phyloP scores from a whole-genome alignment of 2,113 vertebrate species.

The Arizona elegans region DNA sequence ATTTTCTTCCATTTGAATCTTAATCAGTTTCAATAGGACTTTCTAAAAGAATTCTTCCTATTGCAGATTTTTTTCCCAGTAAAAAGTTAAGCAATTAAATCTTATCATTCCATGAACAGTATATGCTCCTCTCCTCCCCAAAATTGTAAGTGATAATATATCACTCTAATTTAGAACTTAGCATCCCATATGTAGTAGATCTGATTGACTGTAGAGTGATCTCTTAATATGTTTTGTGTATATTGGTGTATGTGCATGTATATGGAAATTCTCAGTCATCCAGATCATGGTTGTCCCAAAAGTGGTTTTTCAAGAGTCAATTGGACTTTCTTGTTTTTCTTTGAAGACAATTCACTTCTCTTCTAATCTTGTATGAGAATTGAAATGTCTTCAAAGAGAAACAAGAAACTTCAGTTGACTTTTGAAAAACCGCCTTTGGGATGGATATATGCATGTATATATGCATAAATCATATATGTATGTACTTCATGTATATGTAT shows the following conservation, averaged over 20 bases:
- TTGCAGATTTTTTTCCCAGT: neutral
- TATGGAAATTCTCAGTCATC: neutral
- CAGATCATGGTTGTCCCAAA: no score
- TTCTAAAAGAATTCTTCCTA: neutral
- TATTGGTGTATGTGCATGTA: neutral
- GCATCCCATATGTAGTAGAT: neutral
- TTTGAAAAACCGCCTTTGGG: no score
- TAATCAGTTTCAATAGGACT: slow-evolving; percentile 33
- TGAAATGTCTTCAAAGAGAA: no score
- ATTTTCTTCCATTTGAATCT: slow-evolving; percentile 46
- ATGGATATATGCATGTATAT: no score
- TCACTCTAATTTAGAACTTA: neutral
- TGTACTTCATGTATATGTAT: neutral
- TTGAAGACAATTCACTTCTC: no score
- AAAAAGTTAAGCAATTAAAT: neutral
- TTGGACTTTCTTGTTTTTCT: no score
- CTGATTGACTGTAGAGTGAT: neutral
- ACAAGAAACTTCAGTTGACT: no score
- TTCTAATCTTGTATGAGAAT: no score
- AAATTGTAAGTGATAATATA: neutral
- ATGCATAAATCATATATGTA: neutral
- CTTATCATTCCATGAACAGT: neutral
- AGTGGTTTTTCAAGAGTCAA: no score
- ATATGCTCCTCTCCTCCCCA: neutral
- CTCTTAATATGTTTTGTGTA: neutral